Base-by-base conservation (phyloP, 2,888 invertebrate species). In the Polyommatus iphigenia region DNA sequence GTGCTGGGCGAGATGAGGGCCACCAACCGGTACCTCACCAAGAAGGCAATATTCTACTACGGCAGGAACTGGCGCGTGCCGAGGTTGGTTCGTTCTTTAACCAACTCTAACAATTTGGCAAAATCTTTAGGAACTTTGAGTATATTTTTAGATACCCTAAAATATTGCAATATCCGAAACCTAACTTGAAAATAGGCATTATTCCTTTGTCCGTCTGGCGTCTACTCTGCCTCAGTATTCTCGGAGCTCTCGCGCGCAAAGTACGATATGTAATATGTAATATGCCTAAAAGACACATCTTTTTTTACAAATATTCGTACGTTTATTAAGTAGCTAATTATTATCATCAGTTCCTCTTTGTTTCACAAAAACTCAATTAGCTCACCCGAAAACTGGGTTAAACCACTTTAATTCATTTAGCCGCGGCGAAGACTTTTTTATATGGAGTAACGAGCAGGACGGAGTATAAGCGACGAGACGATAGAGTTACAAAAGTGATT, bases 31-130 rank as follows among this genome's bases (percentile, higher is more conserved):
- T 97, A 95, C 85, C 96, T 98, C 78, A 97, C 97, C 0, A 99
- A 99, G 88, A 97, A 97, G 86, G 97, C 98, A 29, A 96, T 99
- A 82, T 98, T 96, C 89, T 96, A 97, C 87, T 99, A 98, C 87
- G 98, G 98, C 71, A 97, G 96, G 88, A 96, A 97, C 82, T 95
- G 96, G 91, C 91, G 93, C 83, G 91, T 94, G 72, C 92, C 95
- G 41, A 95, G 96, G 96, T 96, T 87, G 81, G 71, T 67, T 0
- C 15, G 46, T 46, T 46, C 8, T 46, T 46, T 46, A 46, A 46
- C 46, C 46, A 13, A 46, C 3, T 13, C 13, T 46, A 3, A 46
- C 46, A 13, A 46, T 46, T 10, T 13, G 2, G 8, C 0, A 41
- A 41, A 13, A 13, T 3, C 46, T 46, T 0, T 46, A 46, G 46